Percentiles rank a stretch among this genome's conserved stretches.
Evolutionary conservation across 2,888 invertebrate genomes (phyloP).

Genomic region (Aromia moschata): DNA sequence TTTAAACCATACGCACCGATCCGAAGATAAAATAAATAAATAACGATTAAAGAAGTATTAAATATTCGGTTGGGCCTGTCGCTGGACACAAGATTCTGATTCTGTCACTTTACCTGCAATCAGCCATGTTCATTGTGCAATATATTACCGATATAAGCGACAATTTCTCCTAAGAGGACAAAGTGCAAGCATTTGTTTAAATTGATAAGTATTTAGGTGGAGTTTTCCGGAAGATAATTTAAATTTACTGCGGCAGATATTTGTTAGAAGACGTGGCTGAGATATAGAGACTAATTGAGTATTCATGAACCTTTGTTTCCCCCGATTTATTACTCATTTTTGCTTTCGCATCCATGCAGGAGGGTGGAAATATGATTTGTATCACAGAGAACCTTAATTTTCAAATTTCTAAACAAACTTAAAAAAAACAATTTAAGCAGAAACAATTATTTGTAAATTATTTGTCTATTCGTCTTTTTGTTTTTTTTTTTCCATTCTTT

Average conservation of each 20-base stretch:
- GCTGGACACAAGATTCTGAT: neutral
- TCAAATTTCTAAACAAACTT: too few species aligned
- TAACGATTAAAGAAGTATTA: constrained; percentile 16
- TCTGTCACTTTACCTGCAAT: neutral
- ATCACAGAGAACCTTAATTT: too few species aligned
- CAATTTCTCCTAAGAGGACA: constrained; percentile 32
- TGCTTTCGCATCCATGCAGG: constrained; percentile 36
- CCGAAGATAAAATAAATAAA: constrained; percentile 1
- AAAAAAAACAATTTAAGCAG: too few species aligned
- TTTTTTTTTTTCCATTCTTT: too few species aligned
- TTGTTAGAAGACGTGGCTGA: constrained; percentile 45
- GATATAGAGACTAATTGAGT: constrained; percentile 52
- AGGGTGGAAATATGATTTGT: too few species aligned
- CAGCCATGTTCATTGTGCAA: constrained; percentile 23
- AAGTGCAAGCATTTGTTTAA: constrained; percentile 41
- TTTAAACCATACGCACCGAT: too few species aligned
- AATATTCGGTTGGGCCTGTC: neutral
- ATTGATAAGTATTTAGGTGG: constrained; percentile 46
- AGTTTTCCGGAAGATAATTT: constrained; percentile 44
- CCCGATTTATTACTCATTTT: constrained; percentile 45
- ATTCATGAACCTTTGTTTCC: constrained; percentile 48
- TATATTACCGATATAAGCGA: constrained; percentile 28
- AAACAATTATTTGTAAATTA: too few species aligned
- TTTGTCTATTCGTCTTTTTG: too few species aligned
- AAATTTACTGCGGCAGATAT: constrained; percentile 49